Evolutionary conservation across 2,113 vertebrate genomes (phyloP).

Genomic region (Epinephelus lanceolatus): DNA sequence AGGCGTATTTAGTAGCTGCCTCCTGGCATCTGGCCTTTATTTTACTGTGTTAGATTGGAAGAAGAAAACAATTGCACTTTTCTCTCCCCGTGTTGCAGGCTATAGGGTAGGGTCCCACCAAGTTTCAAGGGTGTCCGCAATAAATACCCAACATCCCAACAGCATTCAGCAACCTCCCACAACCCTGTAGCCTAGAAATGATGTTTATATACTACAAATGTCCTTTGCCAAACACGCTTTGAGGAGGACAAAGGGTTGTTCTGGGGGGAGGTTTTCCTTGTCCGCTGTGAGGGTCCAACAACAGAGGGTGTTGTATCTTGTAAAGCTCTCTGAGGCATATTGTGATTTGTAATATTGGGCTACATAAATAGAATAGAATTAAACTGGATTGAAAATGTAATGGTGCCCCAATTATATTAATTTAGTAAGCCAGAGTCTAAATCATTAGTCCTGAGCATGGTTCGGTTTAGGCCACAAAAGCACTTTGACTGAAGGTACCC

Average conservation of each 20-base stretch:
- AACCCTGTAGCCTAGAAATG: not conserved
- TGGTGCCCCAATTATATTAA: not conserved
- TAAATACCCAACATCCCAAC: constrained; percentile 14
- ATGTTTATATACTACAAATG: not conserved
- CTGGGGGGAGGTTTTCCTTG: no score
- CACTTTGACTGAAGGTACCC: not conserved
- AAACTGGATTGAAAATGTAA: not conserved
- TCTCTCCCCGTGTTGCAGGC: constrained; percentile 28
- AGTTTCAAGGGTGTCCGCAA: constrained; percentile 34
- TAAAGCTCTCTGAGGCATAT: no score
- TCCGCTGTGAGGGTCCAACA: no score
- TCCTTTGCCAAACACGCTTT: not conserved
- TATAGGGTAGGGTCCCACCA: constrained; percentile 26
- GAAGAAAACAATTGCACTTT: constrained; percentile 61
- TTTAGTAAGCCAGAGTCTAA: not conserved
- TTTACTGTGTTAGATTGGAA: constrained; percentile 62
- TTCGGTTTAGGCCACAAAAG: not conserved
- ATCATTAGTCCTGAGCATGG: not conserved
- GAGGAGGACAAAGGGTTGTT: not conserved
- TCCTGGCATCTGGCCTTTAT: constrained; percentile 61
- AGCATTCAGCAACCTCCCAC: constrained; percentile 6
- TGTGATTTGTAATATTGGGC: no score
- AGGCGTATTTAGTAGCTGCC: constrained; percentile 60
- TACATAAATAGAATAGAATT: no score
- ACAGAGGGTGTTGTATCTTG: no score